Evolutionary conservation across 2,113 vertebrate genomes (phyloP).

Genomic region (Passerina amoena): DNA sequence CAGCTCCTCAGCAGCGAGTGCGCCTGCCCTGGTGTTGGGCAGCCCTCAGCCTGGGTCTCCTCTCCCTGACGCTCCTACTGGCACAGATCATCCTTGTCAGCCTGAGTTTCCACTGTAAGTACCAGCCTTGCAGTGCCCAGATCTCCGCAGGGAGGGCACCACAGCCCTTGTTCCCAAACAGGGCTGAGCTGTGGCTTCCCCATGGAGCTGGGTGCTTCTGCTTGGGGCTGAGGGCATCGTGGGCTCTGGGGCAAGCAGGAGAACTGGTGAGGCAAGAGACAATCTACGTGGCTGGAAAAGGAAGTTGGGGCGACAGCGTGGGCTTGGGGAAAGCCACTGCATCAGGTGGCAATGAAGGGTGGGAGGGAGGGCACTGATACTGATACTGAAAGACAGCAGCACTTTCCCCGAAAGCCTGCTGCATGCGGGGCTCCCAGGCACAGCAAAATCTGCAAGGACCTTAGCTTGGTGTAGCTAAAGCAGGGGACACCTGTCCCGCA

Average conservation of each 20-base stretch:
- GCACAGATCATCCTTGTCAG: not conserved
- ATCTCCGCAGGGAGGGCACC: fast-evolving
- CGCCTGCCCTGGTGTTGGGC: not conserved
- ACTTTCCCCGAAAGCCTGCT: not conserved
- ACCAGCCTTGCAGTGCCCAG: not conserved
- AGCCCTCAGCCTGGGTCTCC: not conserved
- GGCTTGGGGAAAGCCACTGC: not conserved
- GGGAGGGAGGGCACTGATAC: fast-evolving
- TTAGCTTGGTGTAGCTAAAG: not conserved
- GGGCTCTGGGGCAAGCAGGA: not conserved
- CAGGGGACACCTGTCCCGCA: fast-evolving
- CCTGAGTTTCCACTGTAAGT: slow-evolving; percentile 41
- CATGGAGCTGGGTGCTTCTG: not conserved
- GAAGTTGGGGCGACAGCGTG: not conserved
- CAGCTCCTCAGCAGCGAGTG: not conserved
- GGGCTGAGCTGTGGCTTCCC: not conserved
- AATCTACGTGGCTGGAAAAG: not conserved
- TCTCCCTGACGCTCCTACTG: slow-evolving; percentile 21
- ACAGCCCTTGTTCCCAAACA: fast-evolving
- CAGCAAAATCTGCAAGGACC: not conserved
- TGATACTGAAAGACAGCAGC: not conserved
- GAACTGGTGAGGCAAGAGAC: not conserved
- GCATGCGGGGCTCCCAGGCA: not conserved
- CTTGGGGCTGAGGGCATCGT: fast-evolving
- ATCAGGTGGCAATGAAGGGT: not conserved